Base-by-base conservation (phyloP, 2,888 invertebrate species). In the Cephus rjabovi region DNA sequence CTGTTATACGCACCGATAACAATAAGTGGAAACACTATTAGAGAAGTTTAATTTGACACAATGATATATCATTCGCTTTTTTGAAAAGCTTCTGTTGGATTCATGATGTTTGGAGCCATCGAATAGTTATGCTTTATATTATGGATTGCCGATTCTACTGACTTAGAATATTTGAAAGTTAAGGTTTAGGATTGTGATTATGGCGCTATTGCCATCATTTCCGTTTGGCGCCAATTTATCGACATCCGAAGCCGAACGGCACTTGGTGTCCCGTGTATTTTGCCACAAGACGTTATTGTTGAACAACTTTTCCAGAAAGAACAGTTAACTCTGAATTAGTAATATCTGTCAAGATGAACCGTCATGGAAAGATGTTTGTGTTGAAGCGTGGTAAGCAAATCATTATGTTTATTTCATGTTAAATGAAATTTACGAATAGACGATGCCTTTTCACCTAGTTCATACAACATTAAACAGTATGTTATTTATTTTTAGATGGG, bases 401-500 rank as follows among this genome's bases (percentile, higher is more conserved):
- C 30, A 69, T 34, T 71, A 34, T 34, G 30, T 34, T 34, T 76
- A 31, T 40, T 15, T 69, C 30, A 34, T 75, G 12, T 69, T 71
- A 30, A 40, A 34, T 75, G 69, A 37, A 75, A 76, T 74, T 30
- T 2, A 74, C 75, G 73, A 11, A 75, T 34, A 35, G 56, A 73
- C 12, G 12, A 76, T 4, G 31, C 33, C 73, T 35, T 69, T 77
- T 77, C 68, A 73, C 68, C 76, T 69, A 34, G 12, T 74, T 68
- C 30, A 30, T 75, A 73, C 79, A 80, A 75, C 75, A 75, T 30
- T 70, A 40, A 35, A 75, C 40, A 78, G 35, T 74, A 79, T 35
- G n/a, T 78, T 31, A 35, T 69, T 73, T 73, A 4, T 70, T 80
- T 90, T 30, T 86, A 97, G 98, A 96, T 94, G 98, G 98, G 0